Conservation (phyloP, 2,797 vertebrate species). For the Yasuhikotakia modesta region DNA sequence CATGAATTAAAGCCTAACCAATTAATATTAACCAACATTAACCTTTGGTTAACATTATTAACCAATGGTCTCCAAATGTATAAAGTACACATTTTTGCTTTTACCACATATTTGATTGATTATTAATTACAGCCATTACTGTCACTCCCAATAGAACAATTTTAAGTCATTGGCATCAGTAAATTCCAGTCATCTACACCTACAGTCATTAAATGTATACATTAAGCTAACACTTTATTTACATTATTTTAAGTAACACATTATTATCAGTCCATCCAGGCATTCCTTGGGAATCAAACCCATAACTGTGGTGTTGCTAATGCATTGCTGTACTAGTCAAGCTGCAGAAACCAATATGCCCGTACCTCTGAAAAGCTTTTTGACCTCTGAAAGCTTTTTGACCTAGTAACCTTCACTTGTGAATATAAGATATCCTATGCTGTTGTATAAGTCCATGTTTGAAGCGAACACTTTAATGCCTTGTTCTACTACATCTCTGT, state of each 20-base stretch:
- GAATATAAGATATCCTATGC: neutral
- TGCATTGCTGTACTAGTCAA: too few species aligned
- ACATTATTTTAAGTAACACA: neutral
- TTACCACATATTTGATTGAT: neutral
- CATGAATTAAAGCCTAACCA: slow-evolving; percentile 1
- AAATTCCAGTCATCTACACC: neutral
- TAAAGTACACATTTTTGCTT: neutral
- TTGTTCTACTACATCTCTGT: neutral
- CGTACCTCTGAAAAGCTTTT: neutral
- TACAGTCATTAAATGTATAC: neutral
- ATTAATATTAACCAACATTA: neutral
- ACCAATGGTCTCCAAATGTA: neutral
- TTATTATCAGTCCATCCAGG: neutral
- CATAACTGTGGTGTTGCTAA: neutral
- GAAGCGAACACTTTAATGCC: neutral
- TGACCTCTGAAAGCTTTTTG: neutral
- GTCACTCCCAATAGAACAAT: too few species aligned
- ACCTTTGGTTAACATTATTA: too few species aligned
- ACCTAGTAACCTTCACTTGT: neutral
- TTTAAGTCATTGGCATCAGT: neutral
- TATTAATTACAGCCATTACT: too few species aligned
- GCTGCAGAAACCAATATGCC: neutral
- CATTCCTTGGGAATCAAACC: neutral
- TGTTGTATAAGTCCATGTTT: neutral
- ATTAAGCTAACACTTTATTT: neutral